These are phyloP conservation scores for Amorpha juglandis DNA, from an alignment of 2,888 invertebrate species.

Conservation along the genomic window DNA sequence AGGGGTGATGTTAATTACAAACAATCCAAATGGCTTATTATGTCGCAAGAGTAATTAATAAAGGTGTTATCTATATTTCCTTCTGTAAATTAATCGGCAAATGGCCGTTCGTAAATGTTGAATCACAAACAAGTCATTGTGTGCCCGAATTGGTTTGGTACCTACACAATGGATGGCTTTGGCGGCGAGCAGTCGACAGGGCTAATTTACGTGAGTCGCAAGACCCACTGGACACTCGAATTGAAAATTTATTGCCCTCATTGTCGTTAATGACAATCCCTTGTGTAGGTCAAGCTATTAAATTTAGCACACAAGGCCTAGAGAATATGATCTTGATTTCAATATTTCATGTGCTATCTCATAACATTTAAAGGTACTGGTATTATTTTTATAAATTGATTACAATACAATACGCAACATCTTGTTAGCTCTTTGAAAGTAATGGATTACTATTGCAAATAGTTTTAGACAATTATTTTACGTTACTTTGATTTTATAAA, in stretches of 20 bases:
- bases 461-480: no score
- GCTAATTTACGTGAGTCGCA: conserved; percentile 63
- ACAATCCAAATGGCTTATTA: conserved; percentile 22
- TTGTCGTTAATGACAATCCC: conserved; percentile 58
- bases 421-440: no score
- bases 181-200: conserved; percentile 53
- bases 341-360: background rate
- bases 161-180: conserved; percentile 69
- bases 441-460: no score
- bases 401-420: no score
- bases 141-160: conserved; percentile 56
- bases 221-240: conserved; percentile 51
- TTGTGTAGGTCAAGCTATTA: conserved; percentile 47
- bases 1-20: conserved; percentile 11
- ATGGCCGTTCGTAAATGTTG: conserved; percentile 26
- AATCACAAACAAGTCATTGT: conserved; percentile 55
- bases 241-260: conserved; percentile 65
- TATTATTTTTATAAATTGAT: no score
- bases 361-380: background rate
- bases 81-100: conserved; percentile 16
- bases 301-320: conserved; percentile 33
- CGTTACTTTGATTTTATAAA: no score
- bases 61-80: conserved; percentile 9
- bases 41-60: conserved; percentile 11
- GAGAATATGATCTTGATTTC: background rate